Evolutionary conservation across 2,888 invertebrate genomes (phyloP).

Genomic region (Drosophila subsilvestris): DNA sequence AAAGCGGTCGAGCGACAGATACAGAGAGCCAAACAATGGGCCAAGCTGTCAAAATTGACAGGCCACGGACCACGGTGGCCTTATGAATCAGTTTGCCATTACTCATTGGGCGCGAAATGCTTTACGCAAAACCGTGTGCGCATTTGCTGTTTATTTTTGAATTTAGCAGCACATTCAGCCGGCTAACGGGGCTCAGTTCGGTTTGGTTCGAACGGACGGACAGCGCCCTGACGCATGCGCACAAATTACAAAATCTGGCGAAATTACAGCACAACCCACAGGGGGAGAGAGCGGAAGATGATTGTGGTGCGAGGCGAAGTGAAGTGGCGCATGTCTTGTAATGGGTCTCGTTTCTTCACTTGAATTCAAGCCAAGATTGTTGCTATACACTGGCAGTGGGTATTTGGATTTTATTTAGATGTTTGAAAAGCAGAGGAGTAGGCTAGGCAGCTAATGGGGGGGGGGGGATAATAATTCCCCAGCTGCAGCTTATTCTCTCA

Average conservation of each 20-base stretch:
- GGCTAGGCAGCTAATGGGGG: background rate
- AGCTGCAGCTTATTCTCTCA: background rate
- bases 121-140: conserved; percentile 40
- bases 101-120: conserved; percentile 53
- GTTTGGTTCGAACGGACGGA: conserved; percentile 1
- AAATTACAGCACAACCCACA: conserved; percentile 65
- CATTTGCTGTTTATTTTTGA: conserved; percentile 49
- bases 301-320: background rate
- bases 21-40: conserved; percentile 28
- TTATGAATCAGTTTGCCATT: conserved; percentile 65
- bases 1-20: conserved; percentile 39
- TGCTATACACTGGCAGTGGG: conserved; percentile 2
- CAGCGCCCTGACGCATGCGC: conserved; percentile 60
- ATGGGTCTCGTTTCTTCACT: conserved; percentile 37
- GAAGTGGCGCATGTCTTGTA: conserved; percentile 16
- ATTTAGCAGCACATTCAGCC: conserved; percentile 28
- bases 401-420: background rate
- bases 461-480: background rate
- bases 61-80: conserved; percentile 33
- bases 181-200: conserved; percentile 26
- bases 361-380: conserved; percentile 35
- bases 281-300: conserved; percentile 6
- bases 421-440: background rate
- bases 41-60: conserved; percentile 68
- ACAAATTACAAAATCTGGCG: conserved; percentile 68